These are phyloP conservation scores for Drosophila melanogaster DNA, from an alignment of 1,140 invertebrate species.

Conservation along the genomic window Release_6_plus_ISO1_MT NT_037436.4:2201001-2201500, in stretches of 20 bases:
- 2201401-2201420: slow-evolving; percentile 23
- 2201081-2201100: slow-evolving; percentile 37
- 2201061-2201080: slow-evolving; percentile 47
- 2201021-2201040: not conserved
- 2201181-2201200: slow-evolving; percentile 12
- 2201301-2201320: slow-evolving; percentile 46
- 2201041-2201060: slow-evolving; percentile 41
- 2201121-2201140: slow-evolving; percentile 53
- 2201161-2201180: slow-evolving; percentile 33
- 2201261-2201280: not conserved
- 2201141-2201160: slow-evolving; percentile 8
- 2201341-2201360: slow-evolving; percentile 8
- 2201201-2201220: slow-evolving; percentile 10
- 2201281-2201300: slow-evolving; percentile 39
- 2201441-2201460: not conserved
- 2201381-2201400: slow-evolving; percentile 26
- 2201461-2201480: not conserved
- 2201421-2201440: slow-evolving; percentile 9
- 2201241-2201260: slow-evolving; percentile 33
- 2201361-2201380: slow-evolving; percentile 38
- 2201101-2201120: slow-evolving; percentile 50
- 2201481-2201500: not conserved
- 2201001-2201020: slow-evolving; percentile 55
- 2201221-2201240: slow-evolving; percentile 28
- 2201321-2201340: slow-evolving; percentile 31